Evolutionary conservation across 2,888 invertebrate species (phyloP), one percentile per base, ranked within the genome.

Genomic region (Machimus rusticus): DNA sequence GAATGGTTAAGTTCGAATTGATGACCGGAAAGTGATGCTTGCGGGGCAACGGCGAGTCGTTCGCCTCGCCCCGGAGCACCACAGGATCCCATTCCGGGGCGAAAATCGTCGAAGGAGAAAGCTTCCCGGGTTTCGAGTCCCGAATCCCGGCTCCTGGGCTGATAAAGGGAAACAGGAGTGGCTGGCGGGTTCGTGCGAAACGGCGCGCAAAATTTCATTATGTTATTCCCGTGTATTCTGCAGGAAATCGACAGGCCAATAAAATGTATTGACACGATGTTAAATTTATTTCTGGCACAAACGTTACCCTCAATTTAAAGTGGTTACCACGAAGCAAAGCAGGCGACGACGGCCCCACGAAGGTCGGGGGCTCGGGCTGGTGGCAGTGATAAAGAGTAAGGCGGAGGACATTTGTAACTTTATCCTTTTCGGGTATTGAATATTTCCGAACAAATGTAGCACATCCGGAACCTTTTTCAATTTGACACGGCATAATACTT

Each of bases 401-500:
- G 74, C 85, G 85, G 85, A 85, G 74, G 82, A 86, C 51, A 84
- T 82, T 86, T 86, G 87, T 77, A 88, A 86, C 87, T 79, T 87
- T 87, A 76, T 87, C 76, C 88, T 79, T 55, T 78, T 84, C 51
- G 82, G 76, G 82, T 84, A 87, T 87, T 86, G 87, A 88, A 88
- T 88, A 88, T 88, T 88, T 87, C 88, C 88, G 87, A 88, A 79
- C 88, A 88, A 88, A 87, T 88, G 88, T 88, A 88, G 88, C 88
- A 88, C 88, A 88, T 88, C 88, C 88, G 87, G 88, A 88, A 88
- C 88, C 88, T 88, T 88, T 88, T 88, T 88, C 88, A 88, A 88
- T 88, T 88, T 87, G 88, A 88, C 88, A 88, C 86, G 79, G 87
- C 87, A 81, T 87, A 88, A 87, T 88, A 88, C 87, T 88, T 88